Percentiles rank a stretch among this genome's conserved stretches.
These are phyloP conservation scores for Zaprionus inermis DNA, from an alignment of 1,140 invertebrate genomes.

Conservation along the genomic window DNA sequence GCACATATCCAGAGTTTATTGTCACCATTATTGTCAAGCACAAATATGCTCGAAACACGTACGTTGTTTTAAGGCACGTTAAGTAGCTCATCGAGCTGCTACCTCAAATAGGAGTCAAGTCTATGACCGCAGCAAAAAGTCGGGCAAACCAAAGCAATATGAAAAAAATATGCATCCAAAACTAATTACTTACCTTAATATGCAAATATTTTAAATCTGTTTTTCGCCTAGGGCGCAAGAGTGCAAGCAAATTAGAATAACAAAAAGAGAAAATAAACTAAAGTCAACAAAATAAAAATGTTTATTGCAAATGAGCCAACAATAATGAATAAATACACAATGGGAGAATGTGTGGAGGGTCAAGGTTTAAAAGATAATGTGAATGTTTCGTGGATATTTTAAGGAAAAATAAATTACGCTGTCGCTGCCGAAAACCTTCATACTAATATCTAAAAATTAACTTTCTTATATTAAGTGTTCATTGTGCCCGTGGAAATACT, in stretches of 20 bases:
- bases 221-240: neutral
- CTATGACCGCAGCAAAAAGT: neutral
- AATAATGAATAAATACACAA: slow-evolving; percentile 22
- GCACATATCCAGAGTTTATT: slow-evolving; percentile 16
- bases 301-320: slow-evolving; percentile 38
- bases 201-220: slow-evolving; percentile 4
- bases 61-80: slow-evolving; percentile 7
- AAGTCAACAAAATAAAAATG: slow-evolving; percentile 27
- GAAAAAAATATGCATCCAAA: neutral
- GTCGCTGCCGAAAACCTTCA: neutral
- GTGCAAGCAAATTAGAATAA: slow-evolving; percentile 22
- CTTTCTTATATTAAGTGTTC: slow-evolving; percentile 8
- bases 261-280: slow-evolving; percentile 6
- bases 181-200: neutral
- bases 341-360: neutral
- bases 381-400: slow-evolving; percentile 7
- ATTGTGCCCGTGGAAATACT: slow-evolving; percentile 20
- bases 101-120: neutral
- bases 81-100: neutral
- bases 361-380: slow-evolving; percentile 20
- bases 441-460: slow-evolving; percentile 2
- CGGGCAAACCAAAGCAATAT: no score
- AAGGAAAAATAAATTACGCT: slow-evolving; percentile 8
- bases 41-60: slow-evolving; percentile 9
- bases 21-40: slow-evolving; percentile 34